Evolutionary conservation across 1,140 invertebrate species (phyloP).

Genomic region (Palaemon carinicauda): DNA sequence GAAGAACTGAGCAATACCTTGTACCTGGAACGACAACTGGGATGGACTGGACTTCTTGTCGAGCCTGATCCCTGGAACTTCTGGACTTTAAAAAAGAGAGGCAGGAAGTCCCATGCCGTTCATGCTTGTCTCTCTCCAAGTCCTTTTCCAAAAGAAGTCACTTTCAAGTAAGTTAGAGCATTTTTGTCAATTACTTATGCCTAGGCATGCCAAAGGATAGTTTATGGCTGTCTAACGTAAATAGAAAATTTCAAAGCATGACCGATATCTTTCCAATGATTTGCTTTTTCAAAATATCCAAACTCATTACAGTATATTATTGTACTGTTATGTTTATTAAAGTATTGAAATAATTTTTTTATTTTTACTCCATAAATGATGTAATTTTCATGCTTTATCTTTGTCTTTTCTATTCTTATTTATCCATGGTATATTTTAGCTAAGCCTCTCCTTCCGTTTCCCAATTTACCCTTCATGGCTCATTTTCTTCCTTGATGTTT

Average conservation of each 20-base stretch:
- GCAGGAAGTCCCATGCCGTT: conserved; percentile 64
- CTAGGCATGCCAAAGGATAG: not conserved
- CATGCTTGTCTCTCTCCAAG: conserved; percentile 73
- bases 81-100: conserved; percentile 56
- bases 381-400: too few species aligned
- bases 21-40: conserved; percentile 73
- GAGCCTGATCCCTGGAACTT: conserved; percentile 70
- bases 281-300: too few species aligned
- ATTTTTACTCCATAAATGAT: too few species aligned
- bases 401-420: too few species aligned
- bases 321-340: too few species aligned
- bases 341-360: too few species aligned
- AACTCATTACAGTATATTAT: too few species aligned
- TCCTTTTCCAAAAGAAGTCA: conserved; percentile 80
- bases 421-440: too few species aligned
- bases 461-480: too few species aligned
- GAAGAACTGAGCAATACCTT: conserved; percentile 70
- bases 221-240: not conserved
- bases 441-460: too few species aligned
- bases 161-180: conserved; percentile 56
- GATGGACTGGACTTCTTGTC: conserved; percentile 76
- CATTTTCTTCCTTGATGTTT: too few species aligned
- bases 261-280: too few species aligned
- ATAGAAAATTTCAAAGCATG: not conserved
- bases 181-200: not conserved